Percentiles rank a stretch among this genome's conserved stretches.
Conservation (phyloP, 2,797 vertebrate genomes). For the Helarctos malayanus region DNA sequence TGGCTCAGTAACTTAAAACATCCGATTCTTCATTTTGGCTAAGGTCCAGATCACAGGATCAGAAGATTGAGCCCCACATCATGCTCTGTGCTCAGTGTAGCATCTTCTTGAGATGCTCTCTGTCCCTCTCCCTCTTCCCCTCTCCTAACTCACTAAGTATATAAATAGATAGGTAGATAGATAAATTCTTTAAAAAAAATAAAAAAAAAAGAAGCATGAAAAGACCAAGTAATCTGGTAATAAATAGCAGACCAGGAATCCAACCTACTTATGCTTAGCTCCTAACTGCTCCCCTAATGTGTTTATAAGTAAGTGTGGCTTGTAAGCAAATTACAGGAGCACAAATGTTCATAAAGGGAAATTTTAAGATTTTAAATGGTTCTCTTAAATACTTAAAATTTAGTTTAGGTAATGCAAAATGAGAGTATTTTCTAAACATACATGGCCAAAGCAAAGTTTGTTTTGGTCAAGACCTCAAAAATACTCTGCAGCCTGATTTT, state of each 20-base stretch:
- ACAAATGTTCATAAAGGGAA: background rate
- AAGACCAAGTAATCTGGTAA: background rate
- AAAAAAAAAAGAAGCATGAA: background rate
- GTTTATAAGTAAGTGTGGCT: background rate
- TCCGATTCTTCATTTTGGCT: background rate
- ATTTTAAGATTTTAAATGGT: background rate
- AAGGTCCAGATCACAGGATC: background rate
- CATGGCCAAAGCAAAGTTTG: background rate
- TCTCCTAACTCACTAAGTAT: background rate
- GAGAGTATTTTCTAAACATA: background rate
- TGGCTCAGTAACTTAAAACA: background rate
- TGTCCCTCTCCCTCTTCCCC: background rate
- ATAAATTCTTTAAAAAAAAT: background rate
- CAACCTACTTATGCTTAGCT: background rate
- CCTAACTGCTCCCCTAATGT: background rate
- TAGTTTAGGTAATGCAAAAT: slow-evolving; percentile 21
- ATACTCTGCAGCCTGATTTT: background rate
- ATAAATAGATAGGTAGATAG: background rate
- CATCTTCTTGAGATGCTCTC: background rate
- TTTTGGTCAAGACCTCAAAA: slow-evolving; percentile 4
- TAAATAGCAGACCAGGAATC: background rate
- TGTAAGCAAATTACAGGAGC: slow-evolving; percentile 16
- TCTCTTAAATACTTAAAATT: background rate
- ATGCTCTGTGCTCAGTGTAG: background rate
- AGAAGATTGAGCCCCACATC: background rate